phyloP scores from a whole-genome alignment of 1,140 invertebrate species.

The Dendroctonus valens region DNA sequence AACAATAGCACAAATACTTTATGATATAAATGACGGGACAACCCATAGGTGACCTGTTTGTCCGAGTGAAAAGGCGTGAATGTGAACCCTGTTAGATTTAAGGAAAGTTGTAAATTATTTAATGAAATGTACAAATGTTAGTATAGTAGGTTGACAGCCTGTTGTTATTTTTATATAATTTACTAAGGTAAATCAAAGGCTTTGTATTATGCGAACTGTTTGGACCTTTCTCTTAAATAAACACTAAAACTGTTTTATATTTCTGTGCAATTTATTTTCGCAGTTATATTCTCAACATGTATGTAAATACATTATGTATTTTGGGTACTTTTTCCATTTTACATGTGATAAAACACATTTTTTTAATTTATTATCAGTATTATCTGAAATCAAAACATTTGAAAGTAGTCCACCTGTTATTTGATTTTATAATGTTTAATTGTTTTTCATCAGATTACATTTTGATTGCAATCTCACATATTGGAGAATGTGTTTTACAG shows the following conservation, averaged over 20 bases:
- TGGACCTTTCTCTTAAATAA: slow-evolving; percentile 35
- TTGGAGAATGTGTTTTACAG: too few relatives aligned
- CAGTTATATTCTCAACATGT: slow-evolving; percentile 21
- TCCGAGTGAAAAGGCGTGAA: slow-evolving; percentile 31
- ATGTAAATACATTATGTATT: slow-evolving; percentile 39
- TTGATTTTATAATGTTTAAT: background rate
- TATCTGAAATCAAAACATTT: slow-evolving; percentile 35
- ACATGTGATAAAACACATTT: slow-evolving; percentile 38
- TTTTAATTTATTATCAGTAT: slow-evolving; percentile 41
- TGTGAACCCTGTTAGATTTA: slow-evolving; percentile 35
- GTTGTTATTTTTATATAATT: slow-evolving; percentile 53
- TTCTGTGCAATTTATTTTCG: slow-evolving; percentile 39
- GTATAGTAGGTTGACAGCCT: slow-evolving; percentile 47
- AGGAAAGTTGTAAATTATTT: slow-evolving; percentile 44
- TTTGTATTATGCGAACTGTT: slow-evolving; percentile 39
- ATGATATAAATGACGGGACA: slow-evolving; percentile 72
- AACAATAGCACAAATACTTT: slow-evolving; percentile 92
- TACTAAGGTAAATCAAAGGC: slow-evolving; percentile 47
- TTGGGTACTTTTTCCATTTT: slow-evolving; percentile 32
- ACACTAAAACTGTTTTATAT: slow-evolving; percentile 37
- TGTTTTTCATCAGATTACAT: too few relatives aligned
- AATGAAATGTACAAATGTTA: slow-evolving; percentile 49
- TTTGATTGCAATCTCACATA: too few relatives aligned
- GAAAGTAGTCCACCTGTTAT: slow-evolving; percentile 16
- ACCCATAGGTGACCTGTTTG: slow-evolving; percentile 49